Conservation (phyloP, 2,888 invertebrate genomes). For the Pediacus dermestoides region DNA sequence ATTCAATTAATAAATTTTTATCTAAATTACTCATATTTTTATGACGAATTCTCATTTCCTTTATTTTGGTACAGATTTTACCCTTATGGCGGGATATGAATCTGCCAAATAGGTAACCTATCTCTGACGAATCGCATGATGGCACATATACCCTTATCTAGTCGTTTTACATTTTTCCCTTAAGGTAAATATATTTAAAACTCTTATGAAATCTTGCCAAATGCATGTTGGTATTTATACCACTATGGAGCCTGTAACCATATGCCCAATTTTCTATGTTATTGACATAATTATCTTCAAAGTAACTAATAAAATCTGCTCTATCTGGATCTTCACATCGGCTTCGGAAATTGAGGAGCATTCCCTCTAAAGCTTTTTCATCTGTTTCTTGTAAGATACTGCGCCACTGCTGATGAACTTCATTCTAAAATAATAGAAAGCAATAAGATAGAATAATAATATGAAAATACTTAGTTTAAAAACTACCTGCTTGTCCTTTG, state of each 20-base stretch:
- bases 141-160: slow-evolving; percentile 9
- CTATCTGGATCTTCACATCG: slow-evolving; percentile 7
- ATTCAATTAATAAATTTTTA: slow-evolving; percentile 1
- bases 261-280: slow-evolving; percentile 9
- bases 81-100: slow-evolving; percentile 8
- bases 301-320: slow-evolving; percentile 9
- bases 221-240: slow-evolving; percentile 11
- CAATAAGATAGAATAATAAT: no score
- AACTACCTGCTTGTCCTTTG: no score
- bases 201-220: slow-evolving; percentile 6
- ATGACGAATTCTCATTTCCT: slow-evolving; percentile 6
- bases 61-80: slow-evolving; percentile 10
- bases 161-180: slow-evolving; percentile 9
- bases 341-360: no score
- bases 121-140: slow-evolving; percentile 12
- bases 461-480: no score
- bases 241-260: slow-evolving; percentile 2
- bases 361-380: no score
- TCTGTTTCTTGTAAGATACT: no score
- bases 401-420: no score
- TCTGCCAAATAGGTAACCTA: slow-evolving; percentile 9
- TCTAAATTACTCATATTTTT: slow-evolving; percentile 4
- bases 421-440: no score
- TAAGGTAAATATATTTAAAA: slow-evolving; percentile 13
- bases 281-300: slow-evolving; percentile 8